These are phyloP conservation scores for Desoria tigrina DNA, from an alignment of 2,888 invertebrate species.

Conservation along the genomic window DNA sequence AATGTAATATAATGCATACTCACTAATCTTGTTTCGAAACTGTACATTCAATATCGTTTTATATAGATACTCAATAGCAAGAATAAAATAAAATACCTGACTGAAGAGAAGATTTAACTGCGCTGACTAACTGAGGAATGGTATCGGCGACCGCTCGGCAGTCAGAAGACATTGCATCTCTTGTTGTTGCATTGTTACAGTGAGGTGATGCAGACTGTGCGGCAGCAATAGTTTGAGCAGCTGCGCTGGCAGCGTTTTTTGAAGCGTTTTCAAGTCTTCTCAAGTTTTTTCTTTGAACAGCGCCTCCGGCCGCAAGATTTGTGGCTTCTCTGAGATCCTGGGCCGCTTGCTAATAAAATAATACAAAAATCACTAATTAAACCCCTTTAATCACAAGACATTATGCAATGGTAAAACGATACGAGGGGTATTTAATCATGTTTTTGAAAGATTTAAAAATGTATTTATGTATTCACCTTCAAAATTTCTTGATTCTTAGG, in stretches of 20 bases:
- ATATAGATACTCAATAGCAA: too few species aligned
- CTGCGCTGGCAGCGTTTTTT: slow-evolving; percentile 65
- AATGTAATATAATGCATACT: too few species aligned
- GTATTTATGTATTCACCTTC: too few species aligned
- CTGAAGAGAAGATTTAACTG: slow-evolving; percentile 69
- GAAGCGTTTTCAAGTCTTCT: slow-evolving; percentile 66
- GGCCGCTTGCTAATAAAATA: slow-evolving; percentile 83
- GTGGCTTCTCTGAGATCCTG: slow-evolving; percentile 73
- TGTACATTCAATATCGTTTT: too few species aligned
- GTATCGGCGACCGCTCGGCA: slow-evolving; percentile 62
- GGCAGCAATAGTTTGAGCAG: slow-evolving; percentile 65
- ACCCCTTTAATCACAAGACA: too few species aligned
- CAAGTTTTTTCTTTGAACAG: slow-evolving; percentile 52
- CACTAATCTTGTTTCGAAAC: too few species aligned
- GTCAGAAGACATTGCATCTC: slow-evolving; percentile 52
- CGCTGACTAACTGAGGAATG: slow-evolving; percentile 78
- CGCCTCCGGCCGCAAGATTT: slow-evolving; percentile 51
- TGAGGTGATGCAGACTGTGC: slow-evolving; percentile 78
- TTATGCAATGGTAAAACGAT: too few species aligned
- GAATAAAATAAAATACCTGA: too few species aligned
- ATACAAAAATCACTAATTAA: too few species aligned
- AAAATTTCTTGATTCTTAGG: slow-evolving; percentile 79
- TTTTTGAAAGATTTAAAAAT: too few species aligned
- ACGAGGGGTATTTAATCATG: too few species aligned
- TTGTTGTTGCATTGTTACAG: slow-evolving; percentile 53